These are phyloP conservation scores for Coecobrya sp. DNA, from an alignment of 2,888 invertebrate genomes.

Conservation along the genomic window DNA sequence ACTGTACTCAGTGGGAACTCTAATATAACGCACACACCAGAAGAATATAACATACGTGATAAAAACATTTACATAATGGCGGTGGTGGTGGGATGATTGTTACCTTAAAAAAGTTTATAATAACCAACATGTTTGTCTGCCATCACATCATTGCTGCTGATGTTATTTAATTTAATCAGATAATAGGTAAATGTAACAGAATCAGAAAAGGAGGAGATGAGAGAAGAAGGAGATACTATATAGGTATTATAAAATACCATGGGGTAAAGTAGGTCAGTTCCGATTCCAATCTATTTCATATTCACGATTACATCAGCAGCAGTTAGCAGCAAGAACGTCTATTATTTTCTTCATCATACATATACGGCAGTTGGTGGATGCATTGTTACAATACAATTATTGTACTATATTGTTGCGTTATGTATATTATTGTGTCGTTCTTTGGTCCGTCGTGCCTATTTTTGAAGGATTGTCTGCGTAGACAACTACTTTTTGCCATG, in stretches of 20 bases:
- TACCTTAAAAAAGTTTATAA: constrained; percentile 45
- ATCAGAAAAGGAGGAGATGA: constrained; percentile 67
- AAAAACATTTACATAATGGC: constrained; percentile 31
- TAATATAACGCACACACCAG: constrained; percentile 2
- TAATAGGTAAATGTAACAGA: constrained; percentile 24
- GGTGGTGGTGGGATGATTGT: constrained; percentile 22
- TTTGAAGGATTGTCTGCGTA: constrained; percentile 29
- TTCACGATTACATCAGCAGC: constrained; percentile 67
- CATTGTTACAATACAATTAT: constrained; percentile 45
- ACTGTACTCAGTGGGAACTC: constrained; percentile 57
- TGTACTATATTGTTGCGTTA: constrained; percentile 39
- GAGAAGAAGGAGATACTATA: constrained; percentile 41
- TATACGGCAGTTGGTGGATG: constrained; percentile 14
- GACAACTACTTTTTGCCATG: neutral
- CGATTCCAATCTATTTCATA: constrained; percentile 76
- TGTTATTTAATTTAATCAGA: constrained; percentile 13
- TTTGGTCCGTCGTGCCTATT: constrained; percentile 34
- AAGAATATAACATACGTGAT: constrained; percentile 13
- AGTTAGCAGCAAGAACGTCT: constrained; percentile 16
- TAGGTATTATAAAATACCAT: constrained; percentile 76
- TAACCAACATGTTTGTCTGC: constrained; percentile 44
- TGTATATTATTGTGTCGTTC: neutral
- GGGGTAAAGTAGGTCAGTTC: constrained; percentile 76
- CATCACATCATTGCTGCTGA: constrained; percentile 3
- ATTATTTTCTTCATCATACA: constrained; percentile 38